Evolutionary conservation across 1,140 invertebrate species (phyloP).

Genomic region (Araneus ventricosus): DNA sequence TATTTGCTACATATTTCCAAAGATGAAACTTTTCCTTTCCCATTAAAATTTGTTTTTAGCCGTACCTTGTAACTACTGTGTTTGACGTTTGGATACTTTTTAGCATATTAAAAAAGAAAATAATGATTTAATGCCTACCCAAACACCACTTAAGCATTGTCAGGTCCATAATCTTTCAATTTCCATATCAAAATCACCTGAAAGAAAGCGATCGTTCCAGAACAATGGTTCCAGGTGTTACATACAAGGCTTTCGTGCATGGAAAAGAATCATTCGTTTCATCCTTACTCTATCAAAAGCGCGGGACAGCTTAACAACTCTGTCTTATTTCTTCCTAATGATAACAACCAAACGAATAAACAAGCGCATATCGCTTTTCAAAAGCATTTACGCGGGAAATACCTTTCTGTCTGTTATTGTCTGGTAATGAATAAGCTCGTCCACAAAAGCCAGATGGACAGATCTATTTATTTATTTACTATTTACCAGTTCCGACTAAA

Average conservation of each 20-base stretch:
- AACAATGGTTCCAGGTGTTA: conserved; percentile 15
- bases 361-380: conserved; percentile 38
- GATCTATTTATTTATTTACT: conserved; percentile 54
- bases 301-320: not conserved
- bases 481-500: not conserved
- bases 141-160: not conserved
- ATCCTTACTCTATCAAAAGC: not conserved
- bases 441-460: conserved; percentile 22
- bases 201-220: not conserved
- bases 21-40: no score
- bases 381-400: not conserved
- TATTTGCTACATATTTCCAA: no score
- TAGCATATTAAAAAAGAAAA: no score
- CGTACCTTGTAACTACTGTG: no score
- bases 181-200: not conserved
- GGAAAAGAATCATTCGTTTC: not conserved
- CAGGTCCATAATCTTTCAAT: not conserved
- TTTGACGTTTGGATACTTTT: no score
- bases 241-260: conserved; percentile 40
- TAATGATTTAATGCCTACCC: no score
- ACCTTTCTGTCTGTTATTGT: not conserved
- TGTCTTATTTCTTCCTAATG: conserved; percentile 10
- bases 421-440: conserved; percentile 5
- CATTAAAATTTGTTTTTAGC: no score
- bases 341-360: not conserved